Evolutionary conservation across 2,797 vertebrate species (phyloP).

Genomic region (Echeneis naucrates): DNA sequence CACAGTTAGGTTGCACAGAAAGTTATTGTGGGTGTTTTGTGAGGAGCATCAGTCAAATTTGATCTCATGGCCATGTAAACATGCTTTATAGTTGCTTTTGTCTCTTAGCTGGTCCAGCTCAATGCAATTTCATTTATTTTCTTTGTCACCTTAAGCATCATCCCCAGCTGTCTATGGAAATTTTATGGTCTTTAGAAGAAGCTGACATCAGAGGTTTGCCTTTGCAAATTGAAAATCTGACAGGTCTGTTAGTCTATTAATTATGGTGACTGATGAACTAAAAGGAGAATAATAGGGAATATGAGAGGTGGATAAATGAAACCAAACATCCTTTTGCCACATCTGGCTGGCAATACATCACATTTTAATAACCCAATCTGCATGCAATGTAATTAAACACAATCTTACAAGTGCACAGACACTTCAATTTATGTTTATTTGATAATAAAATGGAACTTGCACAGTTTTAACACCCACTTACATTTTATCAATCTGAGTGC

Average conservation of each 20-base stretch:
- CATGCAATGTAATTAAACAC: constrained; percentile 27
- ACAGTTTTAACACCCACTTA: constrained; percentile 22
- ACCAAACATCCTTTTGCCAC: constrained; percentile 21
- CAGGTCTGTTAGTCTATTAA: constrained; percentile 8
- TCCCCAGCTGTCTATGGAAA: constrained; percentile 24
- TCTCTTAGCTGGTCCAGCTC: no score
- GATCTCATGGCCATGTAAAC: no score
- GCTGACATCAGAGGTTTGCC: constrained; percentile 52
- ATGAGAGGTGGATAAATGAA: constrained; percentile 32
- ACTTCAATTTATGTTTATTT: constrained; percentile 3
- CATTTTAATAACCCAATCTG: constrained; percentile 15
- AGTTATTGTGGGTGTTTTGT: no score
- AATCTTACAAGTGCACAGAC: background rate
- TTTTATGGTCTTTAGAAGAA: constrained; percentile 14
- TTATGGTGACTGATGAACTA: constrained; percentile 35
- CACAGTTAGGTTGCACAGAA: no score
- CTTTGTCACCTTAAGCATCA: no score
- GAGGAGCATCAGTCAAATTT: no score
- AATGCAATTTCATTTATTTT: no score
- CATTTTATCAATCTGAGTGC: constrained; percentile 27
- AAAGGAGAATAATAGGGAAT: no score
- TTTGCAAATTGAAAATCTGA: constrained; percentile 31
- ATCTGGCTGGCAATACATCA: background rate
- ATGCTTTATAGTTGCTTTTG: no score
- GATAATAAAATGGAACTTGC: constrained; percentile 22